Evolutionary conservation across 2,113 vertebrate species (phyloP), one percentile per base, ranked within the genome.

Genomic region (Thymallus thymallus): DNA sequence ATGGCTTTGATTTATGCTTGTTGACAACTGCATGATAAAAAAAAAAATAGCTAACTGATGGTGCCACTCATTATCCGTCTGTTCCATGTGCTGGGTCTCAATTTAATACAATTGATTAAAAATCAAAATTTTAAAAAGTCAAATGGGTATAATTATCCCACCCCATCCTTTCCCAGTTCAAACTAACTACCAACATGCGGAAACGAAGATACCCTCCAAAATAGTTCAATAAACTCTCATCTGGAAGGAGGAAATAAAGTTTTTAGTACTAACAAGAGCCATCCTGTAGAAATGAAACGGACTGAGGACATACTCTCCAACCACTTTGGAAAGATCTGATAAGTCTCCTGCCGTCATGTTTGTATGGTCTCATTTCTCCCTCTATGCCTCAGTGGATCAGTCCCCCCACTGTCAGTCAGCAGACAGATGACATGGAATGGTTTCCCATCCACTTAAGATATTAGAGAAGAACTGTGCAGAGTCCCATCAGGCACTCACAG

Each of bases 271-370:
- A 63, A 84, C 82, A 77, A 80, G 63, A 58, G 32, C 45, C 51
- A 32, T 69, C 61, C 75, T 81, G 80, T 76, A 81, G 72, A 73
- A 78, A 60, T 61, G 71, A 24, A 79, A 48, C 22, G n/a, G 18
- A 55, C 56, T 64, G 67, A 63, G 67, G 35, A 62, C 51, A 66
- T 66, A 69, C 14, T 55, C 35, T 51, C 56, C 70, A 12, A 70
- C 67, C 78, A 81, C 76, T 80, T 69, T 63, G 65, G 29, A 82
- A 75, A 23, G 64, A 77, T 67, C 69, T 22, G 73, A 68, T 77
- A 82, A 70, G 72, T 83, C 67, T 41, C 35, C 35, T 41, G 70
- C 68, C 12, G 13, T 66, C 75, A 66, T 76, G 77, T 67, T 76
- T 84, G 83, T 77, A 75, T 22, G 63, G 60, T 73, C 71, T 55